phyloP scores from a whole-genome alignment of 2,797 vertebrate species.

The Hippocampus kuda region DNA sequence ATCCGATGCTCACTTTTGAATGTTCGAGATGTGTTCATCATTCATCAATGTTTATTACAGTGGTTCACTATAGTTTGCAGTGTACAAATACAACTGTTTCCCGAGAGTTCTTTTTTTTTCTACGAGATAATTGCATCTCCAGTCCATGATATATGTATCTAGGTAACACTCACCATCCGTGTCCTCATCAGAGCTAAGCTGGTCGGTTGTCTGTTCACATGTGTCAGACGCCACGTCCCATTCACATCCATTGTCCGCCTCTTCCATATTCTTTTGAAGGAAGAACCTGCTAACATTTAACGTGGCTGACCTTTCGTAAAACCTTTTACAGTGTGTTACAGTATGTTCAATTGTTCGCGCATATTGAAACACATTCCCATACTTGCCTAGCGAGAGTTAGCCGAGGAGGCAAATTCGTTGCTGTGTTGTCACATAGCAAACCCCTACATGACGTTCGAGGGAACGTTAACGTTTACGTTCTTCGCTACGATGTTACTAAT shows the following conservation, averaged over 20 bases:
- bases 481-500: background rate
- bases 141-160: background rate
- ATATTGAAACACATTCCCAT: background rate
- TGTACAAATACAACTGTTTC: background rate
- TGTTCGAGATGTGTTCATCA: background rate
- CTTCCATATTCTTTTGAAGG: conserved; percentile 32
- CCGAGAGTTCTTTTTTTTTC: background rate
- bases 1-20: no score
- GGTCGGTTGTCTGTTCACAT: conserved; percentile 10
- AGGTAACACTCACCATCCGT: background rate
- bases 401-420: background rate
- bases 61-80: background rate
- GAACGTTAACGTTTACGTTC: background rate
- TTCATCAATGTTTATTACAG: background rate
- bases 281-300: background rate
- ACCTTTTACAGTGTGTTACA: background rate
- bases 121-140: background rate
- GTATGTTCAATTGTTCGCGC: background rate
- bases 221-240: background rate
- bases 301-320: background rate
- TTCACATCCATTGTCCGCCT: conserved; percentile 9
- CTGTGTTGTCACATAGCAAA: background rate
- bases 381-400: background rate
- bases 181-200: conserved; percentile 40
- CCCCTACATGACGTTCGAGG: background rate